phyloP scores from a whole-genome alignment of 2,113 vertebrate species.

The Bufo gargarizans region DNA sequence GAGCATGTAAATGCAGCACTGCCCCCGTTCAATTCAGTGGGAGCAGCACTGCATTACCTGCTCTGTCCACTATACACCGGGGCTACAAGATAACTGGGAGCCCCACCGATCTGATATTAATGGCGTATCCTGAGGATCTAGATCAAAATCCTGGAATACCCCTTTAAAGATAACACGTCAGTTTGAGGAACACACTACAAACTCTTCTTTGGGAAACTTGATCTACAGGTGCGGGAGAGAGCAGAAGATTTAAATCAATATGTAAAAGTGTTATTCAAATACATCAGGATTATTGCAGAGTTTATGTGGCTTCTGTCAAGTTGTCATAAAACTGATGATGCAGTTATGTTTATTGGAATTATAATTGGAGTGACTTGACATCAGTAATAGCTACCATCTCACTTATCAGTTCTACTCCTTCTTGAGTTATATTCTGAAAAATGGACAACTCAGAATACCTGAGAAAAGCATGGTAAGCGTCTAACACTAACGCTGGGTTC shows the following conservation, averaged over 20 bases:
- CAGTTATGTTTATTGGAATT: background rate
- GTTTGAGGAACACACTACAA: background rate
- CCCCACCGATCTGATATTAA: too few species aligned
- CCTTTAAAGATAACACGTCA: background rate
- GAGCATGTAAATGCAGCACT: too few species aligned
- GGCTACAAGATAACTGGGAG: too few species aligned
- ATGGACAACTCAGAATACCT: too few species aligned
- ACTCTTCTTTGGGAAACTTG: background rate
- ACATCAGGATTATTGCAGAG: constrained; percentile 8
- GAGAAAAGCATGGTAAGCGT: background rate
- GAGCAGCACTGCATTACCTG: too few species aligned
- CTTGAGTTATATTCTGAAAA: background rate
- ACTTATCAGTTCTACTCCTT: background rate
- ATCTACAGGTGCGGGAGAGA: background rate
- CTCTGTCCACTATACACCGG: too few species aligned
- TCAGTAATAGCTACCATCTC: background rate
- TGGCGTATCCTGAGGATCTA: too few species aligned
- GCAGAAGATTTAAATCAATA: background rate
- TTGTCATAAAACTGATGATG: constrained; percentile 14
- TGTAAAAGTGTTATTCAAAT: constrained; percentile 15
- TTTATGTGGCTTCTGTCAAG: constrained; percentile 32
- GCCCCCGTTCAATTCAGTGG: too few species aligned
- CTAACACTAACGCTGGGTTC: too few species aligned
- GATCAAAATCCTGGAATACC: too few species aligned
- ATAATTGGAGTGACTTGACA: background rate